These are phyloP conservation scores for Sebastiscus tertius DNA, from an alignment of 2,797 vertebrate species.

Conservation along the genomic window DNA sequence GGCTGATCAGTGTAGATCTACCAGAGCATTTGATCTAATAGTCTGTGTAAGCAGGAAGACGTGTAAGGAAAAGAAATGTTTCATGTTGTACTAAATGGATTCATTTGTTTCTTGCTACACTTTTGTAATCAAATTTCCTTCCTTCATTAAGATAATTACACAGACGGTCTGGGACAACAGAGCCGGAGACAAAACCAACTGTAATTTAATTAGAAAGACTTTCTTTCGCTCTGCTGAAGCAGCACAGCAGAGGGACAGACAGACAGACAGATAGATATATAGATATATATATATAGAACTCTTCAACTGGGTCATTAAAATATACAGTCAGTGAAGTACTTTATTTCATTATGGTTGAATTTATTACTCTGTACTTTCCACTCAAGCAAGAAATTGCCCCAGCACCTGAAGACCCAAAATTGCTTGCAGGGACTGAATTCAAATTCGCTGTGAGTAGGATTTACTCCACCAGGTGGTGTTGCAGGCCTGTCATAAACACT, in stretches of 20 bases:
- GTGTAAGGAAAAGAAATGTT: conserved; percentile 19
- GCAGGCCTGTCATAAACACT: neutral
- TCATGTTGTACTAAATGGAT: conserved; percentile 57
- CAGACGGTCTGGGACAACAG: conserved; percentile 51
- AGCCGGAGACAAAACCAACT: conserved; percentile 42
- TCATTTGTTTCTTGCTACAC: conserved; percentile 58
- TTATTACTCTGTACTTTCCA: conserved; percentile 44
- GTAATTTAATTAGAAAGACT: conserved; percentile 64
- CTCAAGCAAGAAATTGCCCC: conserved; percentile 37
- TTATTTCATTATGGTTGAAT: conserved; percentile 25
- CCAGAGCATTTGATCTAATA: conserved; percentile 19
- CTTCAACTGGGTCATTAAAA: conserved; percentile 28
- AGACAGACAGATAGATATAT: neutral
- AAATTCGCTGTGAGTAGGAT: neutral
- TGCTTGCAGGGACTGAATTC: neutral
- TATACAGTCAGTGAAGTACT: conserved; percentile 24
- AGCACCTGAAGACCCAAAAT: neutral
- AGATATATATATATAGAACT: neutral
- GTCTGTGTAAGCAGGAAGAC: conserved; percentile 20
- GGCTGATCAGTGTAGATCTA: neutral
- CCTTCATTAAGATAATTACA: conserved; percentile 72
- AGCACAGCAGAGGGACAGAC: neutral
- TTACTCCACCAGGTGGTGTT: conserved; percentile 66
- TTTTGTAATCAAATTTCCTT: conserved; percentile 71
- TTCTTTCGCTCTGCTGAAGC: conserved; percentile 37